Evolutionary conservation across 1,140 invertebrate species (phyloP).

Genomic region (Plutomurus gul): DNA sequence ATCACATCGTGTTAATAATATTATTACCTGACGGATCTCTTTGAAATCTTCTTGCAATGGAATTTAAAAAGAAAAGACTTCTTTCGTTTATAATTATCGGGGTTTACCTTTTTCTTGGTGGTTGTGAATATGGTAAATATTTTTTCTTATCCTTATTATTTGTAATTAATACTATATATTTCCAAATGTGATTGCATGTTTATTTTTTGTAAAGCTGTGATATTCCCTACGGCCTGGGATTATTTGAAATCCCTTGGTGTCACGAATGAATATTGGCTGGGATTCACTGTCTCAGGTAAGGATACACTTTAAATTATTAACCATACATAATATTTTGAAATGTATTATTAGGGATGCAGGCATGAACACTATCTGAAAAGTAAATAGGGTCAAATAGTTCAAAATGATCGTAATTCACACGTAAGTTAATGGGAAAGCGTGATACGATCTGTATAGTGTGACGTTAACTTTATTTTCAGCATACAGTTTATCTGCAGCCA

Average conservation of each 20-base stretch:
- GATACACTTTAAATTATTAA: not conserved
- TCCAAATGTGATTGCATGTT: not conserved
- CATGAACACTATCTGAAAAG: too few species aligned
- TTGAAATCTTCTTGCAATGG: not conserved
- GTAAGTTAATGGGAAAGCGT: too few species aligned
- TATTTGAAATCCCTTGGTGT: slow-evolving; percentile 50
- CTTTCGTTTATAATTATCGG: slow-evolving; percentile 44
- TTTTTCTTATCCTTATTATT: not conserved
- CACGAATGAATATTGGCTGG: slow-evolving; percentile 50
- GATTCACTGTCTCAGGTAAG: slow-evolving; percentile 53
- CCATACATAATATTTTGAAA: too few species aligned
- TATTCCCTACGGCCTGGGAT: slow-evolving; percentile 52
- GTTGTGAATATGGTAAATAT: slow-evolving; percentile 47
- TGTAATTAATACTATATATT: not conserved
- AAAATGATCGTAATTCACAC: too few species aligned
- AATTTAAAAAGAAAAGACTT: slow-evolving; percentile 41
- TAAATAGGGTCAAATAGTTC: not conserved
- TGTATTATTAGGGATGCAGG: too few species aligned
- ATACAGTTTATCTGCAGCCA: slow-evolving; percentile 51
- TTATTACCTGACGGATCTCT: not conserved
- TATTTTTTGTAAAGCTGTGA: slow-evolving; percentile 46
- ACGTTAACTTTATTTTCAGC: slow-evolving; percentile 45
- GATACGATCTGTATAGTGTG: too few species aligned
- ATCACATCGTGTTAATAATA: too few species aligned
- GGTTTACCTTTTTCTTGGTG: slow-evolving; percentile 47